Base-by-base conservation (phyloP, 1,140 invertebrate species). In the Drosophila yakuba region DNA sequence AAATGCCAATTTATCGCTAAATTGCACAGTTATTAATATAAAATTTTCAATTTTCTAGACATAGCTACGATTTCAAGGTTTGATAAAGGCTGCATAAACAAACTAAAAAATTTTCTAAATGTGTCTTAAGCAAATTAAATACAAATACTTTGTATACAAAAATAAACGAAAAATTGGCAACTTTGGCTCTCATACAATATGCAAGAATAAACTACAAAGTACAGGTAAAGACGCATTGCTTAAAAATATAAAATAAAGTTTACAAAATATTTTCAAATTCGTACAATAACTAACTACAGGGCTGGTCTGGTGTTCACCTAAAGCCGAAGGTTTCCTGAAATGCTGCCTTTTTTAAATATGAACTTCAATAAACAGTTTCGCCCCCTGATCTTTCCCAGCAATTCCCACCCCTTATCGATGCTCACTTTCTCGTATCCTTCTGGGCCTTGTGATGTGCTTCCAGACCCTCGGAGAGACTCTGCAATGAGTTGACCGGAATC, bases 371-470 rank as follows among this genome's bases (percentile, higher is more conserved):
- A 5, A 51, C 0, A 14, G 8, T 2, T n/a, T 14, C 14, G 17
- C 14, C 11, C 8, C n/a, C 38, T 28, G 23, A 32, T 58, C 15
- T 39, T 23, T 5, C 32, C 56, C 12, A 41, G 6, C 12, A 1
- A 38, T 69, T 35, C 23, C 54, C 50, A 43, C 35, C 52, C 36
- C 20, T 25, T 4, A 23, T 15, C 59, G 60, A 84, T 88, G 85
- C 96, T 96, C 96, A 97, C 97, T 97, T 97, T 94, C 97, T 94
- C 84, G 96, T 96, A 92, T 97, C 96, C 93, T 96, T 97, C 93
- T 96, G 94, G 52, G 96, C 96, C 80, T 95, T 95, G 94, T 97
- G 97, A 92, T 97, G 97, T 79, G 96, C 96, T 91, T 97, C 97
- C 66, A 98, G 94, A 62, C 97, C 97, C 93, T 98, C 96, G 71